Percentiles rank a stretch among this genome's conserved stretches.
Evolutionary conservation across 2,888 invertebrate species (phyloP).

Genomic region (Athalia cordata): DNA sequence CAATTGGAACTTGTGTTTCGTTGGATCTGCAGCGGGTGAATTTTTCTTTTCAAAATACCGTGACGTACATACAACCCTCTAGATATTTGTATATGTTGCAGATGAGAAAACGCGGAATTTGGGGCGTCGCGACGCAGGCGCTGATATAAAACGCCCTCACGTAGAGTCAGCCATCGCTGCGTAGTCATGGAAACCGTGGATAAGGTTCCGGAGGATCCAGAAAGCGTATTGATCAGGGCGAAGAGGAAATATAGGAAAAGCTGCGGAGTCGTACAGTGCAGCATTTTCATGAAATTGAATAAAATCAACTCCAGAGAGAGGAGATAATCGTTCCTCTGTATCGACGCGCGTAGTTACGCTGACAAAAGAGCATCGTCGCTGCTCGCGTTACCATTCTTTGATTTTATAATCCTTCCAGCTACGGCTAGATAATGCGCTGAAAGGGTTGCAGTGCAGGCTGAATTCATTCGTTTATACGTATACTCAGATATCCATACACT

Average conservation of each 20-base stretch:
- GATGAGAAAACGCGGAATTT: background rate
- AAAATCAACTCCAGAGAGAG: background rate
- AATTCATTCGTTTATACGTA: background rate
- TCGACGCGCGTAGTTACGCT: background rate
- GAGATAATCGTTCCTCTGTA: background rate
- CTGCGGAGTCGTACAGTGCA: too few species aligned
- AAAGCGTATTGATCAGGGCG: constrained; percentile 63
- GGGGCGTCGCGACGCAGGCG: constrained; percentile 60
- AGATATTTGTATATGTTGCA: too few species aligned
- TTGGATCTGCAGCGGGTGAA: too few species aligned
- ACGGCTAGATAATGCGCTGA: constrained; percentile 58
- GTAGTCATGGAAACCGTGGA: constrained; percentile 67
- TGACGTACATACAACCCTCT: too few species aligned
- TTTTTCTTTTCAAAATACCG: too few species aligned
- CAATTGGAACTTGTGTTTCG: too few species aligned
- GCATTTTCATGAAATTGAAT: background rate
- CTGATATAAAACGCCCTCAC: constrained; percentile 48
- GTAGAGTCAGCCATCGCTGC: constrained; percentile 65
- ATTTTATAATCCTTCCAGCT: constrained; percentile 68
- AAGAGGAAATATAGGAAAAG: constrained; percentile 9
- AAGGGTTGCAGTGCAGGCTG: constrained; percentile 63
- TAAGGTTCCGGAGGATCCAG: constrained; percentile 53
- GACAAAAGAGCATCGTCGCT: constrained; percentile 34
- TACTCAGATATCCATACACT: background rate
- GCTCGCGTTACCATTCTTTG: constrained; percentile 11